phyloP scores from a whole-genome alignment of 2,113 vertebrate species.

The Mus spicilegus region DNA sequence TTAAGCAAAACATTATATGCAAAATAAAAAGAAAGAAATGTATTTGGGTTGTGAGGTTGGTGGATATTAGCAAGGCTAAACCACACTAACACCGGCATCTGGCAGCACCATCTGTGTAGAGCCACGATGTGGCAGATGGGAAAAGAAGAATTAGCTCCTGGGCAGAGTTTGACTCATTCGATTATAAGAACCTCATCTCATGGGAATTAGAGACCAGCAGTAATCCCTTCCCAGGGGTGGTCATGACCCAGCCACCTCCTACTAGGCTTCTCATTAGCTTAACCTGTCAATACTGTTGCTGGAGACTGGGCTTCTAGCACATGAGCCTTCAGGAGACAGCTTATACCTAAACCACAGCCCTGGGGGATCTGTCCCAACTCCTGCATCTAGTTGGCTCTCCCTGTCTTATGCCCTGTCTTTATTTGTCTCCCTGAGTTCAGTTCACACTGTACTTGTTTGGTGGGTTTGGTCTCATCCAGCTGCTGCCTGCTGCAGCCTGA shows the following conservation, averaged over 20 bases:
- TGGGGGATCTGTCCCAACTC: neutral
- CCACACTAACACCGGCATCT: rapidly evolving
- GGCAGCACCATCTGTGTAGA: neutral
- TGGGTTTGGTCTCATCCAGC: neutral
- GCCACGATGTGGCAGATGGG: neutral
- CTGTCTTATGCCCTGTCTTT: neutral
- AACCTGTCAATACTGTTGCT: too few relatives aligned
- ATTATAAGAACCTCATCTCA: neutral
- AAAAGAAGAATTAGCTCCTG: neutral
- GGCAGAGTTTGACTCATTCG: neutral
- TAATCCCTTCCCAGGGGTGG: neutral
- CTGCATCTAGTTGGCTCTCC: neutral
- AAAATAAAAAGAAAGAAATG: neutral
- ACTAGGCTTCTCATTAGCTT: neutral
- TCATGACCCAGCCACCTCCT: neutral
- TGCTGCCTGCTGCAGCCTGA: neutral
- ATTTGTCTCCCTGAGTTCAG: neutral
- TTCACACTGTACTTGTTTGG: neutral
- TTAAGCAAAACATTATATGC: neutral
- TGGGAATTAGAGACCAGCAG: neutral
- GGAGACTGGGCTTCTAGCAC: neutral
- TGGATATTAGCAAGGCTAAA: neutral
- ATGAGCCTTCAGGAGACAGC: neutral
- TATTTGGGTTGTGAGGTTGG: neutral
- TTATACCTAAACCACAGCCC: neutral